These are phyloP conservation scores for Tragulus kanchil DNA, from an alignment of 2,113 vertebrate genomes.

Conservation along the genomic window DNA sequence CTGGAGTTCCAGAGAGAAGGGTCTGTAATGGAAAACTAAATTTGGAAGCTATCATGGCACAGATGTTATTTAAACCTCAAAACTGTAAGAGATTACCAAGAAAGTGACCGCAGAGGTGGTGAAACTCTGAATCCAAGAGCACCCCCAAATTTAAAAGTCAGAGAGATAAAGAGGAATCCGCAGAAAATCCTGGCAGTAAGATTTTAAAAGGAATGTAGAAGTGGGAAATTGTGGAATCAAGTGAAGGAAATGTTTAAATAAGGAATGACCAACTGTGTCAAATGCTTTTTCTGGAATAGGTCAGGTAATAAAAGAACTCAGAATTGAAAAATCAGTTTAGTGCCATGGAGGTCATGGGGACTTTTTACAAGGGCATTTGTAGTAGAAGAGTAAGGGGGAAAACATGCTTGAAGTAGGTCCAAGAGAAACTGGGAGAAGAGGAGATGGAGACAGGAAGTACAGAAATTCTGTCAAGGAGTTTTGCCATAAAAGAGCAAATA, in stretches of 20 bases:
- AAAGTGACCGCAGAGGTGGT: not conserved
- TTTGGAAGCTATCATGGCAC: not conserved
- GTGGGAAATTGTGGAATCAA: not conserved
- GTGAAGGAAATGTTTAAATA: conserved; percentile 23
- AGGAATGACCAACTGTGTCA: not conserved
- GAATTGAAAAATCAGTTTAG: not conserved
- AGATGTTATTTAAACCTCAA: not conserved
- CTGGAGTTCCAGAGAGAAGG: not conserved
- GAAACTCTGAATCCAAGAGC: not conserved
- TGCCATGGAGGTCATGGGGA: not conserved
- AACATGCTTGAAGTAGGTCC: not conserved
- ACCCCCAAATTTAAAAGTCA: not conserved
- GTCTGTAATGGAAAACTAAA: not conserved
- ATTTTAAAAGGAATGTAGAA: not conserved
- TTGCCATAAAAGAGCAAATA: not conserved
- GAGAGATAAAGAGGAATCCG: not conserved
- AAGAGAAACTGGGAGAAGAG: not conserved
- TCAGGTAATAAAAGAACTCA: not conserved
- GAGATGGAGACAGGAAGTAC: not conserved
- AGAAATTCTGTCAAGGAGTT: not conserved
- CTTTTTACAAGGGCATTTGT: not conserved
- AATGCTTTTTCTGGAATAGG: not conserved
- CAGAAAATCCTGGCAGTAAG: not conserved
- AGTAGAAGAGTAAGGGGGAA: not conserved
- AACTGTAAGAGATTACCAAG: not conserved